Conservation (phyloP, 1,140 invertebrate species). For the Drosophila persimilis region DNA sequence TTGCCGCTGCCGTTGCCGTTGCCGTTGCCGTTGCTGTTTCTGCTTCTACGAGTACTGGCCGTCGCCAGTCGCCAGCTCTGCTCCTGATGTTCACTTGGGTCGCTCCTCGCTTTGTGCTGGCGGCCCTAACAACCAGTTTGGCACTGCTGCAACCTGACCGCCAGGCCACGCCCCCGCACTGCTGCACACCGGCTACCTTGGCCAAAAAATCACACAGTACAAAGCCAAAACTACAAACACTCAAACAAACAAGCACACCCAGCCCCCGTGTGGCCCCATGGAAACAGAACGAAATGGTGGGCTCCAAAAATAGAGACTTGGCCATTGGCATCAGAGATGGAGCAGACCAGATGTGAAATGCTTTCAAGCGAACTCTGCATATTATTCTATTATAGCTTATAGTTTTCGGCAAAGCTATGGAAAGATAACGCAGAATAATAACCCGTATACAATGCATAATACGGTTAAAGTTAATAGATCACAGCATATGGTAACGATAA, state of each 20-base stretch:
- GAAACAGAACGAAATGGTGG: constrained; percentile 27
- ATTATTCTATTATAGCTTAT: too few relatives aligned
- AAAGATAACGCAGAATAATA: too few relatives aligned
- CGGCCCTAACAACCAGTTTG: constrained; percentile 64
- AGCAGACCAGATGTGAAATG: background rate
- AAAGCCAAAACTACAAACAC: constrained; percentile 74
- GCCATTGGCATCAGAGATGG: constrained; percentile 47
- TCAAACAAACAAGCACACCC: constrained; percentile 23
- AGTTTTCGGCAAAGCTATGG: too few relatives aligned
- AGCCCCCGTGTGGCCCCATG: constrained; percentile 5
- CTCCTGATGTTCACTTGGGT: constrained; percentile 60
- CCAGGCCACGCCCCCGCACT: constrained; percentile 26
- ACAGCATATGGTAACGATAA: too few relatives aligned
- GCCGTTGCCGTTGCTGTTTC: constrained; percentile 12
- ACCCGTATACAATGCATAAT: too few relatives aligned
- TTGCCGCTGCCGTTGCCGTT: background rate
- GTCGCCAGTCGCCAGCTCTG: background rate
- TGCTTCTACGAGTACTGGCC: constrained; percentile 1
- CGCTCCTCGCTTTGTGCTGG: constrained; percentile 48
- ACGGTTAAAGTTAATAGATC: too few relatives aligned
- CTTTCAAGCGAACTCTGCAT: too few relatives aligned
- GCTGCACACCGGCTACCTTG: constrained; percentile 24
- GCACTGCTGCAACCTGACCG: constrained; percentile 53
- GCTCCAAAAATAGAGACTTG: constrained; percentile 37
- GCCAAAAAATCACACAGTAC: constrained; percentile 73